phyloP scores from a whole-genome alignment of 2,113 vertebrate species.

The Stomatorhinus ivindoensis region DNA sequence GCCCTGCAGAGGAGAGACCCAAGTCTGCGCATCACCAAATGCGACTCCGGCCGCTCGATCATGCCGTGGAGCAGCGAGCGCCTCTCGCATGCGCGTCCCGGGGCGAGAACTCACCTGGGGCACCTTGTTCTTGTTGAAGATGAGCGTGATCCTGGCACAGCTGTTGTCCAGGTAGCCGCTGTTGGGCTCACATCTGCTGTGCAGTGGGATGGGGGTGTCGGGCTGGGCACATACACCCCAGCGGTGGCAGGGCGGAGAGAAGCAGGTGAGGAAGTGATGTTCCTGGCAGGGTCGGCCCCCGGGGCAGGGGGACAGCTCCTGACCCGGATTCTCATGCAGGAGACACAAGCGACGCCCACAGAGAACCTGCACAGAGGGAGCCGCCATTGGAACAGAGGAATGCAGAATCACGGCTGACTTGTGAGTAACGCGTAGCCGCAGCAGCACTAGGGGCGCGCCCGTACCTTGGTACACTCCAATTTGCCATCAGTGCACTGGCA shows the following conservation, averaged over 20 bases:
- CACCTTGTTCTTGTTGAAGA: constrained; percentile 75
- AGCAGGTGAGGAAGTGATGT: constrained; percentile 71
- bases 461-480: constrained; percentile 82
- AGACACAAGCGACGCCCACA: constrained; percentile 80
- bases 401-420: neutral
- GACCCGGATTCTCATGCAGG: constrained; percentile 41
- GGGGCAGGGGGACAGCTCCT: constrained; percentile 57
- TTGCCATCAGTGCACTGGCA: constrained; percentile 77
- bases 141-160: constrained; percentile 83
- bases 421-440: neutral
- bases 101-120: constrained; percentile 65
- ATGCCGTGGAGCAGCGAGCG: neutral
- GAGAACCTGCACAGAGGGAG: constrained; percentile 61
- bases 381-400: too few species aligned
- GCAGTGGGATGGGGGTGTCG: constrained; percentile 44
- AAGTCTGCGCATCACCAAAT: neutral
- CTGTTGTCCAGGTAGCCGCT: constrained; percentile 71
- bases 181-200: constrained; percentile 76
- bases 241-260: constrained; percentile 73
- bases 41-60: neutral
- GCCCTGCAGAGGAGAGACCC: constrained; percentile 58
- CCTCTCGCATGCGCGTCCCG: neutral
- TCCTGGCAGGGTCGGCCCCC: constrained; percentile 69
- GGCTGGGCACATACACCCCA: constrained; percentile 79
- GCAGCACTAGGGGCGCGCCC: neutral